Conservation (phyloP, 2,888 invertebrate species). For the Zaprionus obscuricornis region DNA sequence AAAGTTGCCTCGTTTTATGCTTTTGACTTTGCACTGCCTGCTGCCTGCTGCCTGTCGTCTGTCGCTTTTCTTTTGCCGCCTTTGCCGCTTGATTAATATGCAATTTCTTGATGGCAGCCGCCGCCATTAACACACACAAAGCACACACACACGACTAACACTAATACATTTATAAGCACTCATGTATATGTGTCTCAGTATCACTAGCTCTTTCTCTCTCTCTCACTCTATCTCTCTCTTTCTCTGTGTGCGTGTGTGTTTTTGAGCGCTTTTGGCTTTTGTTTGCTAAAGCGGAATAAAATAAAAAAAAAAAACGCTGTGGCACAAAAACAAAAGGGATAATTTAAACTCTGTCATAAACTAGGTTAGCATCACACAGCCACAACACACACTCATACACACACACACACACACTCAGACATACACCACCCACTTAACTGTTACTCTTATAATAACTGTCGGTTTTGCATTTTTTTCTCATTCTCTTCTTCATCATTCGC, state of each 20-base stretch:
- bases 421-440: conserved; percentile 31
- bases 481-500: conserved; percentile 66
- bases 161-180: conserved; percentile 44
- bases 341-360: conserved; percentile 76
- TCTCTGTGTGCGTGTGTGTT: conserved; percentile 16
- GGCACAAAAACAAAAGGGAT: conserved; percentile 72
- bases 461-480: conserved; percentile 71
- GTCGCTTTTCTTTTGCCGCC: conserved; percentile 19
- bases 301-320: conserved; percentile 63
- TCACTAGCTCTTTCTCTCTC: too few relatives aligned
- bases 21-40: too few relatives aligned
- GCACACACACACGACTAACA: conserved; percentile 33
- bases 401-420: conserved; percentile 10
- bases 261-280: conserved; percentile 58
- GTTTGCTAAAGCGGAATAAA: conserved; percentile 58
- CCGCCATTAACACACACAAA: conserved; percentile 58
- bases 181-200: conserved; percentile 14
- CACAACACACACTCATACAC: conserved; percentile 30
- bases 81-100: conserved; percentile 68
- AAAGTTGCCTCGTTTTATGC: conserved; percentile 43
- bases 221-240: too few relatives aligned
- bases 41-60: too few relatives aligned
- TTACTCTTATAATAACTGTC: conserved; percentile 69
- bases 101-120: conserved; percentile 69
- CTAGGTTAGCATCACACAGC: conserved; percentile 70